A percentile compares a stretch with the other conserved stretches of the same genome.
phyloP scores from a whole-genome alignment of 2,113 vertebrate genomes.

The Cichladusa arquata region DNA sequence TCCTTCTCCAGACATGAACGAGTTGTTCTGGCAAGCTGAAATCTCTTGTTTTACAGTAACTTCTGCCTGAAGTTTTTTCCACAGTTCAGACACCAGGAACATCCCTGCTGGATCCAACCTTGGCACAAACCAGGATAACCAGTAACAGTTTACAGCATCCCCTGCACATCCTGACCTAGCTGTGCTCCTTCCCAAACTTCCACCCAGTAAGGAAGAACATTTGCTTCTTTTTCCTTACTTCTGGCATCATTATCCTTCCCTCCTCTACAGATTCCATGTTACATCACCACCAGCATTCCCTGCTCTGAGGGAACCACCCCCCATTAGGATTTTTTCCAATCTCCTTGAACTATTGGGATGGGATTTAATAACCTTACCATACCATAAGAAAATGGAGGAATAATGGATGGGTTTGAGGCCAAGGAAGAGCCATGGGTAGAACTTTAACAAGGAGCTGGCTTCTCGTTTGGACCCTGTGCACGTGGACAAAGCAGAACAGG shows the following conservation, averaged over 20 bases:
- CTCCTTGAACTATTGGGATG: not conserved
- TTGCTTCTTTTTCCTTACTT: not conserved
- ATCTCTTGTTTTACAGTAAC: not conserved
- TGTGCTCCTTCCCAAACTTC: not conserved
- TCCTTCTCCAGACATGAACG: accelerated
- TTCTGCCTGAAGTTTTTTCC: not conserved
- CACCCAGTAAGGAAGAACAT: not conserved
- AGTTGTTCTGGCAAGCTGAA: not conserved
- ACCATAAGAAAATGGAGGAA: not conserved
- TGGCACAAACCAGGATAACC: not conserved
- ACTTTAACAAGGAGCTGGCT: not conserved
- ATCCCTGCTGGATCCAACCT: not conserved
- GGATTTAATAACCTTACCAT: not conserved
- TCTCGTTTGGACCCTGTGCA: not conserved
- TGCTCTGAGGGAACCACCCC: accelerated
- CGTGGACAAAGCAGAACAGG: not conserved
- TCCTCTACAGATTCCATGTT: not conserved
- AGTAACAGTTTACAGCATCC: not conserved
- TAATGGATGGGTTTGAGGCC: not conserved
- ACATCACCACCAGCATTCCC: not conserved
- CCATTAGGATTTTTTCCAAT: not conserved
- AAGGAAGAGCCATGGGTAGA: not conserved
- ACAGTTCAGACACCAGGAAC: not conserved
- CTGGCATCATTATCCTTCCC: not conserved
- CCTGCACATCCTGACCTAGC: not conserved